phyloP scores from a whole-genome alignment of 2,888 invertebrate genomes.

The Xanthorhoe spadicearia region DNA sequence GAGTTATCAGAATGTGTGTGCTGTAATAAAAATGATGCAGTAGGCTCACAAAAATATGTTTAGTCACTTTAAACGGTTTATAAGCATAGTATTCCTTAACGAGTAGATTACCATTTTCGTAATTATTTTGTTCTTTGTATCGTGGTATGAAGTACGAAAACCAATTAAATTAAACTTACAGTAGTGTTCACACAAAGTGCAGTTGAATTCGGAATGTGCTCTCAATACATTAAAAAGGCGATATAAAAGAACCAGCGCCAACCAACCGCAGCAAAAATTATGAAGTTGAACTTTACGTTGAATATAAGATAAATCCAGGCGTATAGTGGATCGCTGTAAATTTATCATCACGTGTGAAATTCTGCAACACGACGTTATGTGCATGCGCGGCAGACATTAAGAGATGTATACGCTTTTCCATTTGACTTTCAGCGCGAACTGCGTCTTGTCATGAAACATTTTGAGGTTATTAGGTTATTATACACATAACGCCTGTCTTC shows the following conservation, averaged over 20 bases:
- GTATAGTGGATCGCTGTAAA: slow-evolving; percentile 40
- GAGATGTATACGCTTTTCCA: slow-evolving; percentile 78
- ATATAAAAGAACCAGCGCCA: slow-evolving; percentile 2
- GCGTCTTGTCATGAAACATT: slow-evolving; percentile 81
- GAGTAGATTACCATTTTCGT: not conserved
- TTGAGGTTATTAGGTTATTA: slow-evolving; percentile 77
- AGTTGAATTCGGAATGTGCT: not conserved
- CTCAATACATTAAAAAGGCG: slow-evolving; percentile 1
- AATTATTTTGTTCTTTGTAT: not conserved
- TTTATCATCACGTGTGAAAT: slow-evolving; percentile 66
- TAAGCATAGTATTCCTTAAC: not conserved
- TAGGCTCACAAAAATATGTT: no score
- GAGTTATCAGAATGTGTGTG: no score
- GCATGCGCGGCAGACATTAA: slow-evolving; percentile 79
- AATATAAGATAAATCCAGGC: slow-evolving; percentile 32
- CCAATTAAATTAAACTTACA: not conserved
- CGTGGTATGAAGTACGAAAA: not conserved
- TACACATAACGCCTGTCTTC: slow-evolving; percentile 51
- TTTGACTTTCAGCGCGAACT: slow-evolving; percentile 79
- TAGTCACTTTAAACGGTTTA: no score
- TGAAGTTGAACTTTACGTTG: slow-evolving; percentile 16
- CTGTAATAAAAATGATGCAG: no score
- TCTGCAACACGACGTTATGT: slow-evolving; percentile 66
- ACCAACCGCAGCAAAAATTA: slow-evolving; percentile 6
- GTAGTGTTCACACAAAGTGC: not conserved